phyloP scores from a whole-genome alignment of 2,113 vertebrate genomes.

The Melanostigma gelatinosum region DNA sequence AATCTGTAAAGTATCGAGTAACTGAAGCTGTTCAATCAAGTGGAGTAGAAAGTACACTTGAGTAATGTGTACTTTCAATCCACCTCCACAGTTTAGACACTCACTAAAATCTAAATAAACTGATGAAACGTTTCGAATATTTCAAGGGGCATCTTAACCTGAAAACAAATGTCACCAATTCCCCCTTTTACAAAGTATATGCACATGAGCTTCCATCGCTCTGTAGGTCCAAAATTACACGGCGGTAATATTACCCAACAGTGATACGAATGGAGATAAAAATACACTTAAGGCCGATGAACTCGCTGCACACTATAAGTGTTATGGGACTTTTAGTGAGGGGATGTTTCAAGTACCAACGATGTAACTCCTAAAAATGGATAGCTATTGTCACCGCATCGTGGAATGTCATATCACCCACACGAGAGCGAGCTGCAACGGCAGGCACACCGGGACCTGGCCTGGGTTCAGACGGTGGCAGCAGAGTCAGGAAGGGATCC shows the following conservation, averaged over 20 bases:
- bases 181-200: neutral
- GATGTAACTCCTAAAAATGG: constrained; percentile 5
- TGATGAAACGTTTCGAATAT: neutral
- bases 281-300: constrained; percentile 41
- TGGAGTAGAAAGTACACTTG: neutral
- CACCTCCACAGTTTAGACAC: neutral
- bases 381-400: constrained; percentile 15
- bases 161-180: neutral
- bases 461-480: constrained; percentile 24
- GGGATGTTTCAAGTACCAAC: neutral
- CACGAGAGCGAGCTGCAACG: neutral
- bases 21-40: neutral
- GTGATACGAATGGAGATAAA: constrained; percentile 34
- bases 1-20: neutral
- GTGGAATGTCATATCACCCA: constrained; percentile 19
- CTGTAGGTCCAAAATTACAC: constrained; percentile 37
- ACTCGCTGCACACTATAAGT: constrained; percentile 21
- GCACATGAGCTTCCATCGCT: neutral
- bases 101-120: neutral
- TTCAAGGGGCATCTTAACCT: neutral
- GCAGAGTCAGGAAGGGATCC: constrained; percentile 25
- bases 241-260: constrained; percentile 49
- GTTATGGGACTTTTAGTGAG: constrained; percentile 13
- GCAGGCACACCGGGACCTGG: constrained; percentile 14
- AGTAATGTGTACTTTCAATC: neutral